phyloP scores from a whole-genome alignment of 2,888 invertebrate genomes.

The Acanthosepion pharaonis region DNA sequence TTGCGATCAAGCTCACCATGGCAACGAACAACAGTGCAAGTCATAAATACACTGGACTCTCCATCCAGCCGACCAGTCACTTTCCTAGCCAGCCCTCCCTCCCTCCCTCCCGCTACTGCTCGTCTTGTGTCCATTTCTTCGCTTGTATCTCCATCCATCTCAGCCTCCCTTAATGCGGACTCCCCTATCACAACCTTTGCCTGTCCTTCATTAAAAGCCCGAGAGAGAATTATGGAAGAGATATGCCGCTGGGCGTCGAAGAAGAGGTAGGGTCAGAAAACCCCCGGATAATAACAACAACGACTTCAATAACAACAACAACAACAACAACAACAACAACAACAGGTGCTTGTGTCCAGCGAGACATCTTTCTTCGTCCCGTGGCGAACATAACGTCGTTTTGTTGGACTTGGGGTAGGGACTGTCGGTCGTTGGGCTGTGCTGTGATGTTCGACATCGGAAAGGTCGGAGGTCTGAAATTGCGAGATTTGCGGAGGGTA shows the following conservation, averaged over 20 bases:
- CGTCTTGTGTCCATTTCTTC: background rate
- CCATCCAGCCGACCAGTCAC: background rate
- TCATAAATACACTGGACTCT: background rate
- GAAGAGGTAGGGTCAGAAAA: background rate
- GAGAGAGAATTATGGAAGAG: constrained; percentile 6
- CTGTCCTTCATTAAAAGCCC: background rate
- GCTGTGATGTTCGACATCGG: background rate
- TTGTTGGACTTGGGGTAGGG: background rate
- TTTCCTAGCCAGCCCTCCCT: background rate
- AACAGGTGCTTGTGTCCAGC: constrained; percentile 33
- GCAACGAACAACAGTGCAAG: background rate
- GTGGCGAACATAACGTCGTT: background rate
- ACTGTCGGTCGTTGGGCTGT: background rate
- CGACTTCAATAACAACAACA: background rate
- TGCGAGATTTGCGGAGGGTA: background rate
- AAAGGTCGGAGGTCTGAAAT: background rate
- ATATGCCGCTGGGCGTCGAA: background rate
- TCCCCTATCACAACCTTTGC: background rate
- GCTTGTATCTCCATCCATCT: too few species aligned
- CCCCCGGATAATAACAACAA: background rate
- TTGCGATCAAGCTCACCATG: background rate
- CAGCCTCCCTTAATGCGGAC: background rate
- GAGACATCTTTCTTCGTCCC: background rate
- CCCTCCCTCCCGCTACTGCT: background rate
- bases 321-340: background rate